Conservation (phyloP, 1,140 invertebrate genomes). For the Ruditapes philippinarum region DNA sequence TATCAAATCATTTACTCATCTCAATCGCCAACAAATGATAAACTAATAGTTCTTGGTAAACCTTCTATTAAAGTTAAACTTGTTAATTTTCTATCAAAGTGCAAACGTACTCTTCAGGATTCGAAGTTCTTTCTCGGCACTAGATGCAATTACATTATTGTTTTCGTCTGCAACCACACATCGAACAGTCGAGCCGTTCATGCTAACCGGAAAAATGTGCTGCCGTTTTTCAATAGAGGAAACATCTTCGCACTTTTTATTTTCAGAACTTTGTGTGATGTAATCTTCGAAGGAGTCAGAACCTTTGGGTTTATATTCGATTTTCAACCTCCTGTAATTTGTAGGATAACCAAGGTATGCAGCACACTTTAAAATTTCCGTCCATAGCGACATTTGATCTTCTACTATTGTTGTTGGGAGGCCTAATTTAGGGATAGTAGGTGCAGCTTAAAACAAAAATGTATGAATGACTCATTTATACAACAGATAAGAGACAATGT, state of each 20-base stretch:
- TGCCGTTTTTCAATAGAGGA: neutral
- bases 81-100: too few species aligned
- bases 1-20: too few species aligned
- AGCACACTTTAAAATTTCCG: neutral
- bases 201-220: neutral
- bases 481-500: too few species aligned
- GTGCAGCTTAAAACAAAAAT: too few species aligned
- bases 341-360: too few species aligned
- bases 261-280: neutral
- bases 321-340: too few species aligned
- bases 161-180: neutral
- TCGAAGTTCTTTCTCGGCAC: neutral
- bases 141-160: neutral
- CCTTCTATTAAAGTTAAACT: too few species aligned
- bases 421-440: too few species aligned
- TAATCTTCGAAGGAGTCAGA: neutral
- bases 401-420: neutral
- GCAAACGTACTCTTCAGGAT: too few species aligned
- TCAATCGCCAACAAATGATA: too few species aligned
- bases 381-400: neutral
- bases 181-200: neutral
- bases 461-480: too few species aligned
- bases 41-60: too few species aligned
- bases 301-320: neutral
- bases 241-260: neutral